A percentile compares a stretch with the other conserved stretches of the same genome.
Conservation (phyloP, 2,888 invertebrate genomes). For the Ceraclea dissimilis region DNA sequence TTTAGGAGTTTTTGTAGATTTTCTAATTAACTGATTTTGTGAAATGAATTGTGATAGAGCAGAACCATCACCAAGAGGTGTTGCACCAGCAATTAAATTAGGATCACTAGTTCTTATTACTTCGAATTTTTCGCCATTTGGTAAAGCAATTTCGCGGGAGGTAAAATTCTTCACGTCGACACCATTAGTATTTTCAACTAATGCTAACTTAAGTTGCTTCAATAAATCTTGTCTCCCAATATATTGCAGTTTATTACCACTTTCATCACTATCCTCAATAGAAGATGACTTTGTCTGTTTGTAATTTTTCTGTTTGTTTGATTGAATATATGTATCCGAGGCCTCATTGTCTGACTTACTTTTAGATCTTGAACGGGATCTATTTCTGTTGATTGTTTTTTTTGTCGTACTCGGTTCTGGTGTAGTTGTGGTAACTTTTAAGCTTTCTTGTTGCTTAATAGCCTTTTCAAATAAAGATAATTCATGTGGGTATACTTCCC, state of each 20-base stretch:
- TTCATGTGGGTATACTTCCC: constrained; percentile 57
- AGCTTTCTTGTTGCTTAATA: constrained; percentile 58
- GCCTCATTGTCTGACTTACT: constrained; percentile 34
- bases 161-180: constrained; percentile 60
- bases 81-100: constrained; percentile 55
- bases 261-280: constrained; percentile 38
- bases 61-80: constrained; percentile 43
- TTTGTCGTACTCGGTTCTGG: constrained; percentile 43
- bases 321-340: constrained; percentile 37
- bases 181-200: constrained; percentile 61
- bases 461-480: constrained; percentile 57
- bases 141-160: constrained; percentile 64
- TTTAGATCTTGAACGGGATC: constrained; percentile 34
- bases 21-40: constrained; percentile 33
- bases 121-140: constrained; percentile 70
- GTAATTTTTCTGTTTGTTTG: constrained; percentile 50
- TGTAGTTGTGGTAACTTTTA: constrained; percentile 60
- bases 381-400: constrained; percentile 36
- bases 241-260: constrained; percentile 50
- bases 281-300: constrained; percentile 49
- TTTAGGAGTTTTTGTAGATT: constrained; percentile 50
- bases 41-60: constrained; percentile 40
- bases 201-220: constrained; percentile 65
- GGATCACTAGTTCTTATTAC: constrained; percentile 64
- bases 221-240: constrained; percentile 64